Base-by-base conservation (phyloP, 2,797 vertebrate species). In the Bradypodion ventrale region DNA sequence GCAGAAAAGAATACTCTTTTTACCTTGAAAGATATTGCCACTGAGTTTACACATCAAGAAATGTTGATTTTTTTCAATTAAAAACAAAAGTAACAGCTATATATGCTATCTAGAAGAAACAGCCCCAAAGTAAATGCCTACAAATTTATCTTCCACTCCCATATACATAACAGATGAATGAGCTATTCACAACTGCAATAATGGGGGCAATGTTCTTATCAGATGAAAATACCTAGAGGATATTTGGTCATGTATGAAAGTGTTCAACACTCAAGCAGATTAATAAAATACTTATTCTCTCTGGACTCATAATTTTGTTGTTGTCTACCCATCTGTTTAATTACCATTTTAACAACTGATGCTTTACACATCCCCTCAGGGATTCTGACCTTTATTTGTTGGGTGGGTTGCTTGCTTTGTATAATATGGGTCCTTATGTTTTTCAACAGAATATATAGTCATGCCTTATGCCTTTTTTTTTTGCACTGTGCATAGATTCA, bases 251-350 rank as follows among this genome's bases (percentile, higher is more conserved):
- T 32, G 32, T 63, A 63, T 44, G 21, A 74, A 35, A 82, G 52
- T 74, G 56, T 19, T 73, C n/a, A 32, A 32, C 56, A 62, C 5
- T 56, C 56, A 59, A 35, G 56, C 40, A 74, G 37, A 82, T 23
- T 73, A 25, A 73, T 62, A 68, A 42, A 73, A 82, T 60, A 81
- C 10, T 44, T 62, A 32, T n/a, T 7, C n/a, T 62, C 40, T 62
- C 40, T 74, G 69, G 69, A 74, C 29, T 82, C 40, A 82, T 21
- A 63, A 60, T 23, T 15, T 59, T 74, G 56, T n/a, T 73, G 29
- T 74, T 63, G 56, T 21, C 60, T 74, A 73, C 21, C 56, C 70
- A 82, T 27, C 59, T 82, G 73, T 73, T 74, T 82, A 63, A 74
- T 81, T 42, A 32, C 35, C 49, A 60, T 80, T 40, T 81, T 44